phyloP scores from a whole-genome alignment of 2,113 vertebrate genomes.

The Loxodonta africana region DNA sequence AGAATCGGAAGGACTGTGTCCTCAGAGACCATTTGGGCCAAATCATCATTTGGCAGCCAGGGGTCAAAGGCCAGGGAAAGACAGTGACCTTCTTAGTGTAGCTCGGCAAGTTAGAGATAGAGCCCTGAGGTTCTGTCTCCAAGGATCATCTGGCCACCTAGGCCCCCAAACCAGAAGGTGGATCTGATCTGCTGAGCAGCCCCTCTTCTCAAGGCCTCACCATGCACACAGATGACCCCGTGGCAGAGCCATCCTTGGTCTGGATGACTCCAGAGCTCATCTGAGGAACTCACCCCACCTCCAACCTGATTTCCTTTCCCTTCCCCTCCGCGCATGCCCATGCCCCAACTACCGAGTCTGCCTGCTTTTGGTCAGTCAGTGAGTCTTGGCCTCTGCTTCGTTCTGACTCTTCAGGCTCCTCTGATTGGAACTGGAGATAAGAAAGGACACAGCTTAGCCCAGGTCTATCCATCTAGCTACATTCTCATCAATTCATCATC shows the following conservation, averaged over 20 bases:
- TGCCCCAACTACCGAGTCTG: slow-evolving; percentile 81
- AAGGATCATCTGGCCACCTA: not conserved
- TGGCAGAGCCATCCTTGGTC: not conserved
- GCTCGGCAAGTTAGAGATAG: not conserved
- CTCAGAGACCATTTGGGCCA: not conserved
- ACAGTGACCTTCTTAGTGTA: not conserved
- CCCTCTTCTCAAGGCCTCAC: not conserved
- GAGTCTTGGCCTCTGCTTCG: slow-evolving; percentile 72
- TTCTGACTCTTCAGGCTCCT: slow-evolving; percentile 23
- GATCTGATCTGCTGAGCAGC: not conserved
- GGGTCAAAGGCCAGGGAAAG: not conserved
- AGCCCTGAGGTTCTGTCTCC: not conserved
- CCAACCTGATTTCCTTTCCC: not conserved
- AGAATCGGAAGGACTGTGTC: not conserved
- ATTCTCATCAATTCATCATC: not conserved
- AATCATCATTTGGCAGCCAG: not conserved
- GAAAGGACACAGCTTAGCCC: slow-evolving; percentile 76
- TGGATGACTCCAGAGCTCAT: not conserved
- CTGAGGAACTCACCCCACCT: not conserved
- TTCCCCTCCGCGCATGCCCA: slow-evolving; percentile 33
- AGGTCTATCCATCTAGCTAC: not conserved
- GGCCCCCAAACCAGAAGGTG: not conserved
- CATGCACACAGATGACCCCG: not conserved
- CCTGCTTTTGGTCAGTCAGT: slow-evolving; percentile 78
- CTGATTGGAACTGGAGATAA: slow-evolving; percentile 77